These are phyloP conservation scores for Probaryconus sp. DNA, from an alignment of 1,140 invertebrate species.

Conservation along the genomic window DNA sequence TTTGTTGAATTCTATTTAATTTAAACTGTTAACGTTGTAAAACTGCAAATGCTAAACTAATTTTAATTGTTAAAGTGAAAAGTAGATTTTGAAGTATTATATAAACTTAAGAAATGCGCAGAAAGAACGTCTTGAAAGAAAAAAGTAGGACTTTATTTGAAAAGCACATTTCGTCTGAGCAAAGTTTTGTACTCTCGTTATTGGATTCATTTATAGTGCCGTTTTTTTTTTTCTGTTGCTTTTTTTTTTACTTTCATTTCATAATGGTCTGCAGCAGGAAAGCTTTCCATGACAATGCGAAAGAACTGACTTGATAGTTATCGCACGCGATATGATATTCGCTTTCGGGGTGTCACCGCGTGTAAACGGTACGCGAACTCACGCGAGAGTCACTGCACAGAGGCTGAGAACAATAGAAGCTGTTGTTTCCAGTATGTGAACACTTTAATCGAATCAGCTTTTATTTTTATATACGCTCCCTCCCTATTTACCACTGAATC, in stretches of 20 bases:
- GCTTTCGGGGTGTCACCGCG: conserved; percentile 59
- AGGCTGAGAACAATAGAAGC: conserved; percentile 51
- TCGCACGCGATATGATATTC: conserved; percentile 62
- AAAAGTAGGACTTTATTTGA: conserved; percentile 29
- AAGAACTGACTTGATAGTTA: conserved; percentile 57
- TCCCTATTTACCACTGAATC: conserved; percentile 29
- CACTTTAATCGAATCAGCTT: conserved; percentile 51
- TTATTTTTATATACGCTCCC: conserved; percentile 40
- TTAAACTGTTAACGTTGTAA: too few relatives aligned
- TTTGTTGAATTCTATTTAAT: too few relatives aligned
- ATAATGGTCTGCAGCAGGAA: conserved; percentile 45
- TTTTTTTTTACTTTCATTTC: conserved; percentile 39
- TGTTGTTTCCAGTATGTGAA: conserved; percentile 50
- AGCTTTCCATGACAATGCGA: conserved; percentile 52
- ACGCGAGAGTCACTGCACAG: conserved; percentile 49
- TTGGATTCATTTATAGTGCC: conserved; percentile 45
- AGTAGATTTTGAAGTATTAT: conserved; percentile 28
- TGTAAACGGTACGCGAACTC: conserved; percentile 56
- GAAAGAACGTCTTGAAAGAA: conserved; percentile 8
- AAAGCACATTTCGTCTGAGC: conserved; percentile 26
- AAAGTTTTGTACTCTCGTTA: conserved; percentile 46
- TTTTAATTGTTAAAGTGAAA: too few relatives aligned
- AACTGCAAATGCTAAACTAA: too few relatives aligned
- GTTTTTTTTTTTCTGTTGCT: conserved; percentile 32
- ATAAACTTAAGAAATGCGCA: conserved; percentile 8